phyloP scores from a whole-genome alignment of 2,888 invertebrate species.

The Maniola hyperantus region DNA sequence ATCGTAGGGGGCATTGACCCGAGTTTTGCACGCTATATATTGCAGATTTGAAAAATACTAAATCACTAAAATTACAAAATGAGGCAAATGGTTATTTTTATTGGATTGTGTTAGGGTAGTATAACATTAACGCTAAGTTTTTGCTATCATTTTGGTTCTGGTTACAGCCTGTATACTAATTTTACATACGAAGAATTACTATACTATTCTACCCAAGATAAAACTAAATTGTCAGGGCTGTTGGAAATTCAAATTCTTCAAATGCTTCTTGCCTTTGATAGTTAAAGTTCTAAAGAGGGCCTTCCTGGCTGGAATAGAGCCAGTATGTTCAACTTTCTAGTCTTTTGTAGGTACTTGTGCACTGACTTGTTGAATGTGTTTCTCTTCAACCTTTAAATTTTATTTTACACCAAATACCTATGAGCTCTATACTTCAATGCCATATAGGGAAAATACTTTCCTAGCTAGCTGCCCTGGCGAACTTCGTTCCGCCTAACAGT shows the following conservation, averaged over 20 bases:
- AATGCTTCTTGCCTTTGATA: constrained; percentile 5
- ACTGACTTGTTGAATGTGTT: background rate
- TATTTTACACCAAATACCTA: background rate
- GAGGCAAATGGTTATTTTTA: too few species aligned
- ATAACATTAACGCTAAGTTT: too few species aligned
- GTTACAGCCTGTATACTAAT: too few species aligned
- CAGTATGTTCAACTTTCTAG: constrained; percentile 1
- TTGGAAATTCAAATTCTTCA: constrained; percentile 10
- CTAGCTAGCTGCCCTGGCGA: too few species aligned
- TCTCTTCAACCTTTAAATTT: background rate
- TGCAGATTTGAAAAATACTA: too few species aligned
- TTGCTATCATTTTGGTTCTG: too few species aligned
- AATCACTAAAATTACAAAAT: too few species aligned
- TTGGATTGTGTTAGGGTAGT: too few species aligned
- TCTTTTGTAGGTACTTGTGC: background rate
- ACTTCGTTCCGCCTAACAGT: too few species aligned
- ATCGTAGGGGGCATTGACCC: too few species aligned
- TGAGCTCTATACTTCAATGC: too few species aligned
- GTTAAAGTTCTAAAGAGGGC: background rate
- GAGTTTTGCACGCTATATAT: too few species aligned
- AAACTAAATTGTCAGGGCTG: background rate
- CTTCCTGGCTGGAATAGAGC: background rate
- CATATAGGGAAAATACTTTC: background rate
- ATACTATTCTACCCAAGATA: background rate
- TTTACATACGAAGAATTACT: background rate